These are phyloP conservation scores for Umimayanthus chanpuru DNA, from an alignment of 92 coral and sea anemone species.

Conservation along the genomic window DNA sequence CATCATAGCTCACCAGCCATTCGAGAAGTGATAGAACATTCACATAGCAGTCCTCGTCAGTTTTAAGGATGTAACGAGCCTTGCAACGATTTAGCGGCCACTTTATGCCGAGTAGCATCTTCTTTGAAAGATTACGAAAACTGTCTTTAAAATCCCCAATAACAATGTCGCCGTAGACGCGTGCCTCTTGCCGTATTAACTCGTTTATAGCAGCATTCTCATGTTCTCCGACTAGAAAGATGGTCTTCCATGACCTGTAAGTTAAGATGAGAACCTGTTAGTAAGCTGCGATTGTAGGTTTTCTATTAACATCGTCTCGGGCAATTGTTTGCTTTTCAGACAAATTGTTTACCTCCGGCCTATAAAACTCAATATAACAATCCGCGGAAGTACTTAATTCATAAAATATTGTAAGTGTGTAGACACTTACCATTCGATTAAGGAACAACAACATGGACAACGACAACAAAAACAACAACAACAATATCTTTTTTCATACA, in stretches of 20 bases:
- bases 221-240: slow-evolving; percentile 74
- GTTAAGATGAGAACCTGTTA: background rate
- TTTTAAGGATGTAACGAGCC: slow-evolving; percentile 73
- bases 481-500: too few species aligned
- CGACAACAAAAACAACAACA: too few species aligned
- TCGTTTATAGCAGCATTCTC: slow-evolving; percentile 62
- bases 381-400: too few species aligned
- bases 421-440: too few species aligned
- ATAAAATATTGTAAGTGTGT: too few species aligned
- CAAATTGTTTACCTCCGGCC: too few species aligned
- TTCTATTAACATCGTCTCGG: background rate
- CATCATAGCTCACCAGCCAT: slow-evolving; percentile 70
- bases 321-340: too few species aligned
- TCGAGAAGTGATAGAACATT: slow-evolving; percentile 66
- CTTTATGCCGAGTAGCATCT: slow-evolving; percentile 65
- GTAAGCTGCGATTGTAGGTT: background rate
- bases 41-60: slow-evolving; percentile 84
- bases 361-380: too few species aligned
- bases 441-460: too few species aligned
- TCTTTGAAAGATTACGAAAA: slow-evolving; percentile 66
- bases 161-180: slow-evolving; percentile 71
- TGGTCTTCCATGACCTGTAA: slow-evolving; percentile 76
- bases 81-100: slow-evolving; percentile 68
- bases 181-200: slow-evolving; percentile 71
- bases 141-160: slow-evolving; percentile 77